Evolutionary conservation across 37 sponge, comb jelly and placozoan genomes (phyloP).

Genomic region (Oscarella lobularis): DNA sequence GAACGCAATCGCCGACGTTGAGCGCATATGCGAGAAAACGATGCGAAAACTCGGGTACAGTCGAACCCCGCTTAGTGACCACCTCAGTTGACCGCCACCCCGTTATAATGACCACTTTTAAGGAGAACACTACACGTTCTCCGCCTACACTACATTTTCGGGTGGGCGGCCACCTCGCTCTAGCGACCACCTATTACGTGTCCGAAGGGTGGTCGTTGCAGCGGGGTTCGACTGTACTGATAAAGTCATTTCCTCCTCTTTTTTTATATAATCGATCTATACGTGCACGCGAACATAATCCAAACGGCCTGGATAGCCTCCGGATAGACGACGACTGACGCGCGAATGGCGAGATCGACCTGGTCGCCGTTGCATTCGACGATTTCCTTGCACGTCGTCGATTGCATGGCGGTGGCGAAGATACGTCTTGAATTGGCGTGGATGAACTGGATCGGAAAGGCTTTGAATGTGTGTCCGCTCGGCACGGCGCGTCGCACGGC

Average conservation of each 20-base stretch:
- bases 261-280: slow-evolving; percentile 55
- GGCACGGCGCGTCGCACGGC: slow-evolving; percentile 62
- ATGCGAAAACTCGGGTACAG: background rate
- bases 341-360: slow-evolving; percentile 68
- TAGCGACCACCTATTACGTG: too few relatives aligned
- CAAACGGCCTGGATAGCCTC: slow-evolving; percentile 85
- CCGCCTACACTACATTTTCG: too few relatives aligned
- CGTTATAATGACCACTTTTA: too few relatives aligned
- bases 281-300: slow-evolving; percentile 93
- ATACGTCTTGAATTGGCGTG: slow-evolving; percentile 48
- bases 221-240: too few relatives aligned
- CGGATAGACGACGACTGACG: slow-evolving; percentile 63
- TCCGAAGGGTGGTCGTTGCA: too few relatives aligned
- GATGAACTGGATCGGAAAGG: slow-evolving; percentile 84
- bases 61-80: too few relatives aligned
- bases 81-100: too few relatives aligned
- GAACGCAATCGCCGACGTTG: background rate
- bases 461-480: slow-evolving; percentile 93
- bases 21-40: background rate
- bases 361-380: slow-evolving; percentile 76
- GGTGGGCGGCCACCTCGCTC: too few relatives aligned
- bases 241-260: too few relatives aligned
- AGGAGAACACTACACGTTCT: too few relatives aligned
- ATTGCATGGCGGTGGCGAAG: slow-evolving; percentile 73
- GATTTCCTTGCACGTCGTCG: slow-evolving; percentile 81